Evolutionary conservation across 1,140 invertebrate species (phyloP), one percentile per base, ranked within the genome.

Genomic region (Acyrthosiphon pisum): DNA sequence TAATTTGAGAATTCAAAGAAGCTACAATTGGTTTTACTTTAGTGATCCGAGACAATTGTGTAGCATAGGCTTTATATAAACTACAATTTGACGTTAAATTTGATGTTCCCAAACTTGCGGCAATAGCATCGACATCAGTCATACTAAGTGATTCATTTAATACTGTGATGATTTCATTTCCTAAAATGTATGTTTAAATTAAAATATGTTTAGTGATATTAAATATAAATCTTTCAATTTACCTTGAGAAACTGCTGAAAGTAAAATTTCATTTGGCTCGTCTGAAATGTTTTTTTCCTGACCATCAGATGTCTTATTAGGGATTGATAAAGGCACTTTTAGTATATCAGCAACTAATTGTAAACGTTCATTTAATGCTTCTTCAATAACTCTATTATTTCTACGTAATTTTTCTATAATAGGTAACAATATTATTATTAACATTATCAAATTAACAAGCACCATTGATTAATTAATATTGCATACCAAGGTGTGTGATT

Each of bases 281-380:
- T 37, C 95, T 94, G 53, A 94, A 95, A 93, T 95, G 95, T 94
- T 94, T 95, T 94, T 94, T 35, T 50, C 35, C 23, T 56, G 88
- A 89, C 20, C 3, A 22, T 90, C 48, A 18, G 96, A 96, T 93
- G 97, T 96, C 94, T 96, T 96, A 93, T 97, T 22, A 87, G 44
- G 96, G 94, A 97, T 96, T 94, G 97, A 96, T 94, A 96, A 96
- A 60, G 97, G 97, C 94, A 98, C 96, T 95, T 97, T 96, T 94
- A 97, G 95, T 94, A 98, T 96, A 95, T 97, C 97, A 94, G 97
- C 97, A 94, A 98, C 96, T 91, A 98, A 95, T 94, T 95, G 95
- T 94, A 97, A 96, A 94, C 98, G 98, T 94, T 98, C 97, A 81
- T 95, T 95, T 93, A 98, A 95, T n/a, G 97, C 96, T 95, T 96